phyloP scores from a whole-genome alignment of 2,797 vertebrate species.

The Phalanger gymnotis region DNA sequence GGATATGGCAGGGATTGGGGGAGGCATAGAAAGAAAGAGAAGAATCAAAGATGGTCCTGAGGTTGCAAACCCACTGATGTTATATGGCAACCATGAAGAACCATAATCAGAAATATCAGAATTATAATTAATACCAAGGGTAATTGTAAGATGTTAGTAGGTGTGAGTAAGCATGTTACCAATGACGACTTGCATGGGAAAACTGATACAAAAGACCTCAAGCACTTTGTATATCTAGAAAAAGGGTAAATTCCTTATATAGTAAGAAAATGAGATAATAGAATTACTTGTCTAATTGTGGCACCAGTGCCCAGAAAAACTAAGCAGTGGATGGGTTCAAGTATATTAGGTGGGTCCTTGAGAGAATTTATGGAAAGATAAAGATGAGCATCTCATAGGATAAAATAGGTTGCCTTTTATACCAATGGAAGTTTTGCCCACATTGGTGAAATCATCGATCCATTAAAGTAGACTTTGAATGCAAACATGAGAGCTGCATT shows the following conservation, averaged over 20 bases:
- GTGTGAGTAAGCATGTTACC: background rate
- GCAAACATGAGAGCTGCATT: background rate
- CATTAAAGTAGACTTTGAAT: background rate
- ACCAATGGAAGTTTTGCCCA: background rate
- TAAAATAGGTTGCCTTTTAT: background rate
- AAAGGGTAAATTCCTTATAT: background rate
- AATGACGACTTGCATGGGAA: background rate
- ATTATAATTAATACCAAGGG: background rate
- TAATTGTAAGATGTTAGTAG: background rate
- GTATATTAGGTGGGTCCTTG: background rate
- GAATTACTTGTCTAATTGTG: background rate
- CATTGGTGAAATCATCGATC: background rate
- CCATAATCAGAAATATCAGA: background rate
- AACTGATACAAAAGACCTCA: background rate
- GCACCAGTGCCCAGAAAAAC: background rate
- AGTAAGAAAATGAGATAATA: background rate
- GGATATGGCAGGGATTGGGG: background rate
- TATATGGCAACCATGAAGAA: background rate
- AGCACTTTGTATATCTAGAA: background rate
- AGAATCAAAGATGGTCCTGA: background rate
- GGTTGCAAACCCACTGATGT: background rate
- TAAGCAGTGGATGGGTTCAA: background rate
- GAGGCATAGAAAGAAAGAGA: background rate
- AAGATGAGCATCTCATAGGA: background rate
- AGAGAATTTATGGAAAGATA: background rate